Percentiles rank a stretch among this genome's conserved stretches.
These are phyloP conservation scores for Dendrolimus houi DNA, from an alignment of 2,888 invertebrate genomes.

Conservation along the genomic window DNA sequence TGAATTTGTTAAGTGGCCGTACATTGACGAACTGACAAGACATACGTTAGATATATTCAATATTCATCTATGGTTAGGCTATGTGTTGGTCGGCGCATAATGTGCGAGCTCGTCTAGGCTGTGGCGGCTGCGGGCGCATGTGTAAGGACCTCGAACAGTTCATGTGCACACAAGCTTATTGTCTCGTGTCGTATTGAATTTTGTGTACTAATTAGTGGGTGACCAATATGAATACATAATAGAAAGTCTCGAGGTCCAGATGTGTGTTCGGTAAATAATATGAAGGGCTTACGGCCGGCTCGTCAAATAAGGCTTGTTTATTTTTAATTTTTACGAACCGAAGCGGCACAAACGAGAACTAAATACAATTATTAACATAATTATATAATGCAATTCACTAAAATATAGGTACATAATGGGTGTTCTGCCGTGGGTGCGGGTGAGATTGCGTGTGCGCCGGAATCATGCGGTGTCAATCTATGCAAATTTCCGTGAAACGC, in stretches of 20 bases:
- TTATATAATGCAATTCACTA: conserved; percentile 31
- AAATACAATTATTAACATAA: conserved; percentile 46
- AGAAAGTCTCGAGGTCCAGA: conserved; percentile 67
- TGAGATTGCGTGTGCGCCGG: conserved; percentile 43
- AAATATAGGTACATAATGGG: conserved; percentile 31
- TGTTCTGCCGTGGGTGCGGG: conserved; percentile 18
- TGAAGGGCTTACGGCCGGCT: conserved; percentile 49
- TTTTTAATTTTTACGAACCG: conserved; percentile 52
- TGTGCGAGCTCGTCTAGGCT: conserved; percentile 39
- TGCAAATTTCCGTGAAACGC: conserved; percentile 73
- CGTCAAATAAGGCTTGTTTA: conserved; percentile 54
- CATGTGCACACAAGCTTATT: conserved; percentile 49
- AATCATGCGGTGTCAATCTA: conserved; percentile 68
- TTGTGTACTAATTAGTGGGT: conserved; percentile 75
- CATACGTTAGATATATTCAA: conserved; percentile 60
- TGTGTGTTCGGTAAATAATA: conserved; percentile 69
- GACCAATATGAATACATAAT: conserved; percentile 71
- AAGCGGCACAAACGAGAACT: conserved; percentile 47
- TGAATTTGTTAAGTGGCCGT: conserved; percentile 73
- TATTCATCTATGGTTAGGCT: conserved; percentile 57
- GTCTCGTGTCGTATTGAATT: conserved; percentile 61
- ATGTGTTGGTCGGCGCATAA: conserved; percentile 30
- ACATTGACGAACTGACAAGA: conserved; percentile 65
- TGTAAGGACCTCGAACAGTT: conserved; percentile 49
- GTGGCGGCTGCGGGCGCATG: conserved; percentile 25